Conservation (phyloP, 2,797 vertebrate genomes). For the Gymnopithys bicolor region DNA sequence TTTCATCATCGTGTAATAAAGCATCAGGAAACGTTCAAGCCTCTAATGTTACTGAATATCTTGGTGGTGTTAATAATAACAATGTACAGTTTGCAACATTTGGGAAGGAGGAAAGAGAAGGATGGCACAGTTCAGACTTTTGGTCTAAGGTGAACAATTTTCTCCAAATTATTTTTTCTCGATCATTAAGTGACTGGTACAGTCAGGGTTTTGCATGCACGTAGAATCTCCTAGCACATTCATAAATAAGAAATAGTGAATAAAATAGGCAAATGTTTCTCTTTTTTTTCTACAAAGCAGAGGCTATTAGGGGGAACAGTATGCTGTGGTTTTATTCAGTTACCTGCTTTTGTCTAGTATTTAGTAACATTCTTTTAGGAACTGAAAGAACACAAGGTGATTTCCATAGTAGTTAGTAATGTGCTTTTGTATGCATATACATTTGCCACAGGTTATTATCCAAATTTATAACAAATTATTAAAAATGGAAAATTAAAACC, state of each 20-base stretch:
- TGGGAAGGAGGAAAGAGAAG: background rate
- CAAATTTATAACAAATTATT: background rate
- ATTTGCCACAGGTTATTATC: background rate
- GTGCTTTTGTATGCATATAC: background rate
- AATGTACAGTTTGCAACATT: background rate
- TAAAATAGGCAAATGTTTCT: background rate
- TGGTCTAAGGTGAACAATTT: background rate
- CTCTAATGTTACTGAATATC: background rate
- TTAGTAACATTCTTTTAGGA: background rate
- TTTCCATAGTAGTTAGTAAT: background rate
- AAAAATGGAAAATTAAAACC: constrained; percentile 17
- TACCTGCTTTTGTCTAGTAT: background rate
- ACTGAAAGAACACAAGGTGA: background rate
- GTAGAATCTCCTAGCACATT: background rate
- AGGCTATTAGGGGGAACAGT: background rate
- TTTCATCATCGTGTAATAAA: constrained; percentile 51
- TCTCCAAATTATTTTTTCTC: background rate
- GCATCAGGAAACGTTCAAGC: constrained; percentile 50
- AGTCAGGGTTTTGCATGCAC: background rate
- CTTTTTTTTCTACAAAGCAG: constrained; percentile 17
- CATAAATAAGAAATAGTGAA: background rate
- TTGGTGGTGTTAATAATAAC: background rate
- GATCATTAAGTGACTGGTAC: background rate
- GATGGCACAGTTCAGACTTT: accelerated
- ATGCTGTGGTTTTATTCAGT: background rate